These are phyloP conservation scores for Scytalopus superciliaris DNA, from an alignment of 2,113 vertebrate genomes.

Conservation along the genomic window DNA sequence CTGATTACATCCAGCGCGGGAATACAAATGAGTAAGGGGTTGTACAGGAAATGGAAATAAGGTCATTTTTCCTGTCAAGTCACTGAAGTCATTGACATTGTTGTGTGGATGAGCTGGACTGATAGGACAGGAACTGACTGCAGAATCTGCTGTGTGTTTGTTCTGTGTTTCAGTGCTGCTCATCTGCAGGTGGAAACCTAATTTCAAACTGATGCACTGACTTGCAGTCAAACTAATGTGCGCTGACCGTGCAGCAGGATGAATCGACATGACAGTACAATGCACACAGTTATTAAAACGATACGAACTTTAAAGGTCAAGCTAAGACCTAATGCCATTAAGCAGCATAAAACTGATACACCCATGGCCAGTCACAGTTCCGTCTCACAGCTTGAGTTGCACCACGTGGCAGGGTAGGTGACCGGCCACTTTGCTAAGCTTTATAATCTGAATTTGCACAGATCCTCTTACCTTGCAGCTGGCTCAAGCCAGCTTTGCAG, in stretches of 20 bases:
- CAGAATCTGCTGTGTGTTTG: not conserved
- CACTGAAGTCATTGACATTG: conserved; percentile 4
- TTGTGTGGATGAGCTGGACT: conserved; percentile 9
- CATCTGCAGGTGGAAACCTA: not conserved
- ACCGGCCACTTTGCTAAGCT: not conserved
- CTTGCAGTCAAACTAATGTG: conserved; percentile 28
- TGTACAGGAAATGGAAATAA: conserved; percentile 46
- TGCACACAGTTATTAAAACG: not conserved
- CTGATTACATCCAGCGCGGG: not conserved
- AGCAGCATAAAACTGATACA: not conserved
- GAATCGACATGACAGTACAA: not conserved
- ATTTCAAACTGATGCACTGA: not conserved
- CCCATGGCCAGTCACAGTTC: not conserved
- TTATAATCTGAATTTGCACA: not conserved
- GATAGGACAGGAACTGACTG: conserved; percentile 2
- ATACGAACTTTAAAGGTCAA: not conserved
- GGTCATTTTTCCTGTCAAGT: conserved; percentile 39
- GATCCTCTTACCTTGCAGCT: not conserved
- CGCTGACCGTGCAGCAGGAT: not conserved
- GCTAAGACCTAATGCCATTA: not conserved
- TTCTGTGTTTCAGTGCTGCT: not conserved
- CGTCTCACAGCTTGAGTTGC: not conserved
- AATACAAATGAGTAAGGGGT: not conserved
- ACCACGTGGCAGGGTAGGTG: accelerated
- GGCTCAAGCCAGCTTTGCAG: not conserved